phyloP scores from a whole-genome alignment of 2,113 vertebrate genomes.

The Lamprotornis superbus region DNA sequence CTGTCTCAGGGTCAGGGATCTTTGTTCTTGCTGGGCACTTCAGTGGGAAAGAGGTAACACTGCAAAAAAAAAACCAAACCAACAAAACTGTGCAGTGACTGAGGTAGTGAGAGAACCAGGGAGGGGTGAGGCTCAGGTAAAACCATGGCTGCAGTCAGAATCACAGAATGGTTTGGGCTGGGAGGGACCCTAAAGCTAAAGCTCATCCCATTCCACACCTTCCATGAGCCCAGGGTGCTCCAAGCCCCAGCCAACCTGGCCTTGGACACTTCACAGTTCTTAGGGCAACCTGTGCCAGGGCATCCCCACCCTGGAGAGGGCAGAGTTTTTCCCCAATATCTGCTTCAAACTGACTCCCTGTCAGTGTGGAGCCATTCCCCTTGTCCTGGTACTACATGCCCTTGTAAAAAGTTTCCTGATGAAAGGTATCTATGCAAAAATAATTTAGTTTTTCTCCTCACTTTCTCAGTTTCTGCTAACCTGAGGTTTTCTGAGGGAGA shows the following conservation, averaged over 20 bases:
- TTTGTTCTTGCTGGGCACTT: background rate
- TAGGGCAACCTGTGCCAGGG: background rate
- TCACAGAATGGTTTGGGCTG: background rate
- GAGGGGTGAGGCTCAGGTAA: background rate
- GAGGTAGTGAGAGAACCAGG: background rate
- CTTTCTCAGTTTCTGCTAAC: background rate
- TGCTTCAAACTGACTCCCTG: too few relatives aligned
- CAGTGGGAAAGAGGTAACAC: background rate
- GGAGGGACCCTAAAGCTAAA: background rate
- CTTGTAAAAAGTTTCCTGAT: background rate
- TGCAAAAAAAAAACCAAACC: background rate
- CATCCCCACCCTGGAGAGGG: background rate
- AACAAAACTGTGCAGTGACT: background rate
- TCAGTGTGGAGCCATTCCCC: background rate
- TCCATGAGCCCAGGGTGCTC: background rate
- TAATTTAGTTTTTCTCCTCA: accelerated
- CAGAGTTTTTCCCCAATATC: background rate
- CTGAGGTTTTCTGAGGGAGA: background rate
- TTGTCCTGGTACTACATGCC: background rate
- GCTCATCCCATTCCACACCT: background rate
- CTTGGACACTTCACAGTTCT: background rate
- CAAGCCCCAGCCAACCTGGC: accelerated
- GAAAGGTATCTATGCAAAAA: background rate
- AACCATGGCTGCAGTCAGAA: background rate
- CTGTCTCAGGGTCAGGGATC: background rate